Evolutionary conservation across 2,888 invertebrate species (phyloP), one percentile per base, ranked within the genome.

Genomic region (Pterostichus madidus): DNA sequence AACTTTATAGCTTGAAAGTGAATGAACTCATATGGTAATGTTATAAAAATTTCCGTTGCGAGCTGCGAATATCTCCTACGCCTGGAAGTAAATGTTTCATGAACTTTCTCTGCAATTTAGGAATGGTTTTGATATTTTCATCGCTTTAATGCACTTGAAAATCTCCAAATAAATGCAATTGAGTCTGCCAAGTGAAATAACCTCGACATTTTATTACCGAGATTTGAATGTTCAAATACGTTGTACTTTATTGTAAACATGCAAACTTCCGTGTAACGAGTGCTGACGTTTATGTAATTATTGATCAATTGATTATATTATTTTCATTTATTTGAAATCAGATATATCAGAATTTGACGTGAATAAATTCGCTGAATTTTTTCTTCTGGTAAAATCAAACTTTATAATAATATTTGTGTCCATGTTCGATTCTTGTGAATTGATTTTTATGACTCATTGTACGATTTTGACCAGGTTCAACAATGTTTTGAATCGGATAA

Each of bases 91-190:
- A 64, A 64, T 64, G 17, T 71, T 71, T 71, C 71, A 35, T 44
- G 44, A 7, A 71, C 71, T 71, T 71, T 71, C 71, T 71, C 71
- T 71, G 39, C 39, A 71, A 44, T 71, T 64, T 71, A 39, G 71
- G 71, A 71, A 71, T 8, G 39, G 44, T 39, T 44, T 71, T 44
- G 39, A 71, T 71, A 71, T 71, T 13, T 44, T 64, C 17, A 32
- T 44, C 71, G 8, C 44, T 17, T 44, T 71, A 39, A 71, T 71
- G 71, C 44, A 71, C 39, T 71, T 71, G 11, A 10, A 17, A 10
- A 64, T 24, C 35, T 64, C 31, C 64, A 64, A 64, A 31, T 64
- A 35, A 35, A 64, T 64, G 31, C 10, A n/a, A 64, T 8, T 24
- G 39, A 8, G 8, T 39, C n/a, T 64, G 32, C 64, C 32, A 64